These are phyloP conservation scores for Crocallis elinguaria DNA, from an alignment of 2,888 invertebrate genomes.

Conservation along the genomic window DNA sequence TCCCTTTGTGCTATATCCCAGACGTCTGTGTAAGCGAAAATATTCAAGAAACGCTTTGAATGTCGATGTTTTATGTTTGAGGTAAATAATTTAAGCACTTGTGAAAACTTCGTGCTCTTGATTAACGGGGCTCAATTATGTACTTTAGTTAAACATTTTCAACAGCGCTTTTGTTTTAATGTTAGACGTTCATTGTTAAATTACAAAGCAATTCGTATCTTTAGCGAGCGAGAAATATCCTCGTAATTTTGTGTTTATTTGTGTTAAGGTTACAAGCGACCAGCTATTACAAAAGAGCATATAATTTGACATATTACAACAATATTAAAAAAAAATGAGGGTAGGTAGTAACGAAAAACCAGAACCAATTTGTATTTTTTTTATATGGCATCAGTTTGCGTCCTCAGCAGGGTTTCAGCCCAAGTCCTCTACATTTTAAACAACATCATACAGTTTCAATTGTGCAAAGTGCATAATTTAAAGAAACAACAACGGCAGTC, in stretches of 20 bases:
- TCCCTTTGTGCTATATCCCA: conserved; percentile 63
- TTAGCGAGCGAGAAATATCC: conserved; percentile 39
- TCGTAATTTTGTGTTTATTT: conserved; percentile 38
- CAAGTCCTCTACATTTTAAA: conserved; percentile 41
- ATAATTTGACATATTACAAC: neutral
- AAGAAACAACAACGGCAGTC: conserved; percentile 51
- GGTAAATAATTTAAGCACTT: conserved; percentile 80
- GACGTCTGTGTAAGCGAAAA: conserved; percentile 75
- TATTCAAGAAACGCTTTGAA: conserved; percentile 78
- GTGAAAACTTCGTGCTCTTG: conserved; percentile 79
- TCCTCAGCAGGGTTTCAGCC: neutral
- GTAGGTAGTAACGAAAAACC: no score
- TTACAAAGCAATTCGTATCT: conserved; percentile 44
- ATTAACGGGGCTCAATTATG: conserved; percentile 80
- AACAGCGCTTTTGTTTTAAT: conserved; percentile 67
- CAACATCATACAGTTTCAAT: conserved; percentile 59
- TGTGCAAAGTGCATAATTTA: conserved; percentile 69
- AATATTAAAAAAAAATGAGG: neutral
- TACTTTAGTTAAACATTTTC: conserved; percentile 73
- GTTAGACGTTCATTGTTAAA: conserved; percentile 61
- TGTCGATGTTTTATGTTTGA: conserved; percentile 79
- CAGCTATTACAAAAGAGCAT: neutral
- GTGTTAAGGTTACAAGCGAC: conserved; percentile 3
- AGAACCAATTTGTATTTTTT: neutral
- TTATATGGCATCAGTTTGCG: neutral